Base-by-base conservation (phyloP, 2,113 vertebrate genomes). In the Zapus hudsonius region DNA sequence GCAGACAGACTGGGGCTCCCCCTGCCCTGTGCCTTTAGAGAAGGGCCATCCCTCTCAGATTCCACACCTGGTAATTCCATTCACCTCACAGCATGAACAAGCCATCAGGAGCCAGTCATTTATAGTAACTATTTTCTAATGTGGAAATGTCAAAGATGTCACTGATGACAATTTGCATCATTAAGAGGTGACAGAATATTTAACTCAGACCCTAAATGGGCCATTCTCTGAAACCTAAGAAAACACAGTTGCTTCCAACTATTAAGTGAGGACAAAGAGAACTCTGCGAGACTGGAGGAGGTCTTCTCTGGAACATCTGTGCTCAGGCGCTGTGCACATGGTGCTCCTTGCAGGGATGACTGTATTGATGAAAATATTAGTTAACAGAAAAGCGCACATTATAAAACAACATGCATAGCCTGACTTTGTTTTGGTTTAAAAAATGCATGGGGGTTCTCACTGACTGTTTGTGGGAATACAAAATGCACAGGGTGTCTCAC, bases 101-200 rank as follows among this genome's bases (percentile, higher is more conserved):
- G 75, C 70, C 31, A 47, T 73, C 78, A 40, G 38, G 55, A 75
- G 44, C 85, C 83, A 92, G 74, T 55, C 89, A 93, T 90, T 89
- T 89, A 67, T 44, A 57, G 67, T 70, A 87, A 79, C 73, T 52
- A 2, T 59, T 92, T 81, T 92, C 87, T 93, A 92, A 95, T 79
- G 66, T 22, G 40, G 74, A 92, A 94, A 90, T 84, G 55, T 95
- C 83, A 92, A 91, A 91, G 93, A 87, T 70, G 78, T 91, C 94
- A 94, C 38, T 33, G 27, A 64, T 91, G 84, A 93, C 42, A 87
- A 76, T 84, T 88, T 66, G 42, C 79, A n/a, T 66, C 89, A 40
- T 67, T 44, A 52, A 81, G 78, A 88, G 79, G 42, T 83, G 87
- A 87, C 47, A 81, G 82, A 84, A 63, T 70, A 64, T 13, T 82